Base-by-base conservation (phyloP, 2,888 invertebrate genomes). In the Nemurella pictetii region DNA sequence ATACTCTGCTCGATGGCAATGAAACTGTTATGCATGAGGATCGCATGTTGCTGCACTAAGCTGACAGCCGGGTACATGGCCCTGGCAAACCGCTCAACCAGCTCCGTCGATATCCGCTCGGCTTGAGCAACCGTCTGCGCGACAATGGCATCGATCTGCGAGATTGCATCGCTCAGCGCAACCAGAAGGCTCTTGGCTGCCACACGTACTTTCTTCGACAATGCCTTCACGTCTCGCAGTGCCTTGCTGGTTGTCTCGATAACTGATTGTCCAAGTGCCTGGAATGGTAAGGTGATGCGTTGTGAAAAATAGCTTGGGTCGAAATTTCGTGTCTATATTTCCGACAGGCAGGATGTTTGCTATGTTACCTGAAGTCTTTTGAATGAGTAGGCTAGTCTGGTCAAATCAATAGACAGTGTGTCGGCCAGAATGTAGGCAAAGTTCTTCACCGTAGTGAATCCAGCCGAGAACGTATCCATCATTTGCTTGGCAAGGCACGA, bases 1-100 rank as follows among this genome's bases (percentile, higher is more conserved):
- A 81, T 28, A 12, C 83, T 78, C 0, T 29, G 26, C 28, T 83
- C 80, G 36, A 85, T 84, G 26, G 83, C 85, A 20, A 80, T 80
- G 26, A 85, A 73, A 28, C 83, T 85, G 29, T 83, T 81, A 74
- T 83, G 80, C 73, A 85, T 36, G n/a, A 83, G 72, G n/a, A 85
- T 28, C 29, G 84, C 75, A 74, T 83, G 83, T 32, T 83, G 80
- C 29, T 85, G 83, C 74, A 80, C 32, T 20, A n/a, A 74, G 74
- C 25, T 73, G 15, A 85, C 30, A 35, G 35, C 27, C 3, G 80
- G 80, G 0, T 84, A n/a, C 27, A 83, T 25, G 25, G 26, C 55
- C 1, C 9, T 20, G 27, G 82, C 2, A 25, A 12, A 26, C 2
- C n/a, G 26, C 36, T 9, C 25, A 20, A 28, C 28, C 72, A 82